Base-by-base conservation (phyloP, 23 tunicate genomes). In the Corella eumyota region DNA sequence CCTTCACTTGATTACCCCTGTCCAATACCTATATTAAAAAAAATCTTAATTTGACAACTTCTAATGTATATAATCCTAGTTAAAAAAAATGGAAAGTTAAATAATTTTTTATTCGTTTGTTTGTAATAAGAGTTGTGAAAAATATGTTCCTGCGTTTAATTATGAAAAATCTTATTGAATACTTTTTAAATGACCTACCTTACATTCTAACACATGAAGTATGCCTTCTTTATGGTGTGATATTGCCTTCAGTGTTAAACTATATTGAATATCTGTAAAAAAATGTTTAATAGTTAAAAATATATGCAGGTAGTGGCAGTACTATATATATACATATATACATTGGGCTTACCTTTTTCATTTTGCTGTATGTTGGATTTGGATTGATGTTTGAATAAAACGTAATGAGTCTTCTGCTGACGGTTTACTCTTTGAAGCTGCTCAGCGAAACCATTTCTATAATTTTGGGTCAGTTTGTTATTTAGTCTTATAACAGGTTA, bases 161-260 rank as follows among this genome's bases (percentile, higher is more conserved):
- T n/a, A n/a, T n/a, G n/a, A n/a, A n/a, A n/a, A n/a, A n/a, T n/a
- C n/a, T n/a, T n/a, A n/a, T n/a, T n/a, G n/a, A n/a, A n/a, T n/a
- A n/a, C n/a, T n/a, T n/a, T n/a, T n/a, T n/a, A n/a, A n/a, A n/a
- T n/a, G n/a, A 69, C 70, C 27, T n/a, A 79, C 88, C 72, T 71
- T 71, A 52, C 88, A 79, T 71, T 79, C 88, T 61, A 71, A 17
- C 3, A 79, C 56, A 64, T 70, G 88, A 24, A 79, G 72, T 2
- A 30, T 45, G 4, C 78, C 88, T 51, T 79, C 88, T 71, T 47
- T 79, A 23, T 70, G 78, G 48, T 70, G 61, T 6, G 88, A 79
- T n/a, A 79, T 13, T 2, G 63, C 61, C 36, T 56, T 53, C 63
- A 79, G 36, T 40, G 45, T 53, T 19, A 78, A 4, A 27, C 47